Evolutionary conservation across 2,888 invertebrate species (phyloP).

Genomic region (Hypsopygia costalis): DNA sequence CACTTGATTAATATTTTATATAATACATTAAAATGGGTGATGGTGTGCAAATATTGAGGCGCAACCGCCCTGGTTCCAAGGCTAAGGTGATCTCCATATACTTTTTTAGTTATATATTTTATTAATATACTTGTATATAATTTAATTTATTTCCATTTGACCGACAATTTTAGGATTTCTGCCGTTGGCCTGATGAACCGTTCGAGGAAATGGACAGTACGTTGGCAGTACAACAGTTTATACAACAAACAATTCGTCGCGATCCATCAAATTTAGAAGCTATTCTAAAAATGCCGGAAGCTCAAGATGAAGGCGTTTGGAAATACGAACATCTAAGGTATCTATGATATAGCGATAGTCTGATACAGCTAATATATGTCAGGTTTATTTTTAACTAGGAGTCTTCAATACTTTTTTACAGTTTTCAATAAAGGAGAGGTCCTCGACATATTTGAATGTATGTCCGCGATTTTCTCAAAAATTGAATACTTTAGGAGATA

Average conservation of each 20-base stretch:
- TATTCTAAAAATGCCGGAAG: constrained; percentile 97
- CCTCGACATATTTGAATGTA: too few species aligned
- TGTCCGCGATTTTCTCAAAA: too few species aligned
- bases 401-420: too few species aligned
- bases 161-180: constrained; percentile 87
- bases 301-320: constrained; percentile 99
- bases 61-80: constrained; percentile 95
- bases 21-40: constrained; percentile 86
- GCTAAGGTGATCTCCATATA: constrained; percentile 82
- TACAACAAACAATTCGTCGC: constrained; percentile 97
- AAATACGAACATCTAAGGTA: constrained; percentile 99
- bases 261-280: constrained; percentile 96
- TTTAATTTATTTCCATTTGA: too few species aligned
- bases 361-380: too few species aligned
- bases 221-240: constrained; percentile 98
- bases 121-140: too few species aligned
- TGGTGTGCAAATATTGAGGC: constrained; percentile 88
- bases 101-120: too few species aligned
- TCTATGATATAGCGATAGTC: too few species aligned
- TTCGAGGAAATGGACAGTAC: constrained; percentile 99
- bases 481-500: too few species aligned
- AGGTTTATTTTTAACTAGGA: too few species aligned
- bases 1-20: background rate
- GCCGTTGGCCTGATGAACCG: constrained; percentile 98
- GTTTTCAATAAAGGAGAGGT: too few species aligned